Percentiles rank a stretch among this genome's conserved stretches.
phyloP scores from a whole-genome alignment of 2,888 invertebrate genomes.

The Amiota mariae region DNA sequence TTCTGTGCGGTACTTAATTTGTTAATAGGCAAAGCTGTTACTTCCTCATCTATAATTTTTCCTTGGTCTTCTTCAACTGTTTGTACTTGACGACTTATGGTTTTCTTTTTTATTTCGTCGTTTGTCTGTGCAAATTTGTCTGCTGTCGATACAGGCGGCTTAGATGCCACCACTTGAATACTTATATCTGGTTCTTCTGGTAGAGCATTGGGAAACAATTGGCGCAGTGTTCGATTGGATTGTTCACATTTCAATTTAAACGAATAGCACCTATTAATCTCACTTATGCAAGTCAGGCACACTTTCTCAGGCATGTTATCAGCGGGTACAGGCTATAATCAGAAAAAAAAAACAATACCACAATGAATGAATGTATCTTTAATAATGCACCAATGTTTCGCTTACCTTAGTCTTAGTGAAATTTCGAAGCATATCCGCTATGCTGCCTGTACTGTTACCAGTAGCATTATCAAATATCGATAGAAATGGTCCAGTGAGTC shows the following conservation, averaged over 20 bases:
- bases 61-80: constrained; percentile 35
- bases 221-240: constrained; percentile 68
- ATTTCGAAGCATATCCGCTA: constrained; percentile 68
- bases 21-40: neutral
- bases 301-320: constrained; percentile 72
- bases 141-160: neutral
- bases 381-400: neutral
- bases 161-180: neutral
- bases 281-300: constrained; percentile 70
- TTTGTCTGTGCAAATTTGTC: constrained; percentile 46
- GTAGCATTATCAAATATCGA: constrained; percentile 67
- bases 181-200: constrained; percentile 48
- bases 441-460: constrained; percentile 50
- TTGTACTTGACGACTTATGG: constrained; percentile 46
- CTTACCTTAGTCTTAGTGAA: constrained; percentile 63
- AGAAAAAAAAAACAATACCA: neutral
- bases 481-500: constrained; percentile 62
- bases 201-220: constrained; percentile 62
- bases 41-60: neutral
- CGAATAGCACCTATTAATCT: constrained; percentile 71
- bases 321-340: constrained; percentile 59
- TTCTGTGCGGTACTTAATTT: neutral
- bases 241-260: constrained; percentile 73
- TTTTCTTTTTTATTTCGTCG: constrained; percentile 20
- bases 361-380: neutral